Evolutionary conservation across 2,888 invertebrate species (phyloP), one percentile per base, ranked within the genome.

Genomic region (Lasiommata megera): DNA sequence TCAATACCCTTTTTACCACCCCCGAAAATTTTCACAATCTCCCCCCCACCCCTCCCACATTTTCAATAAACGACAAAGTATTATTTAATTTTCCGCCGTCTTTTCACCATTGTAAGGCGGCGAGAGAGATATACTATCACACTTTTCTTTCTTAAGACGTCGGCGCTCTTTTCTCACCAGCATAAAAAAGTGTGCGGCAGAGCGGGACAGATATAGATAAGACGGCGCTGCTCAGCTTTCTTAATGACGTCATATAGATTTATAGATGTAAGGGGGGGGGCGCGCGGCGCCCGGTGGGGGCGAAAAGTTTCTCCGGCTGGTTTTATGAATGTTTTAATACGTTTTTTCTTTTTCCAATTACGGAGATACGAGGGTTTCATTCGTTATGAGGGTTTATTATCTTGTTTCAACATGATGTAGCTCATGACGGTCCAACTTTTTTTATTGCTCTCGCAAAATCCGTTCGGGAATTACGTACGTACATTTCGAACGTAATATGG

Each of bases 51-150:
- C 31, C 16, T 9, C 44, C 46, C 46, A 31, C 70, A 75, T 72
- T 80, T 84, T 84, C 84, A 84, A 87, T 88, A 82, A 86, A 87
- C 87, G 89, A 89, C 89, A 88, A 90, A 90, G 89, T 89, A 89
- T 88, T 89, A 88, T 89, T 90, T 88, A 88, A 90, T 89, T 88
- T 88, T 63, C 82, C 77, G 71, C 70, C 86, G 87, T 88, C 88
- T 88, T 88, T 90, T 88, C 87, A 79, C 86, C 80, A 85, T 89
- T 89, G 89, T 89, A 83, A 85, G 83, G 83, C 76, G 80, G 67
- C 69, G 79, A 79, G 80, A 65, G 81, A 79, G 79, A 79, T 70
- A 69, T 74, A 73, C 66, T 70, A 65, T 66, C 75, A 76, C 71
- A 71, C 74, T 70, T 77, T 81, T 79, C 77, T 76, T 76, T 76